A percentile compares a stretch with the other conserved stretches of the same genome.
Evolutionary conservation across 2,888 invertebrate species (phyloP).

Genomic region (Fabriciana adippe): DNA sequence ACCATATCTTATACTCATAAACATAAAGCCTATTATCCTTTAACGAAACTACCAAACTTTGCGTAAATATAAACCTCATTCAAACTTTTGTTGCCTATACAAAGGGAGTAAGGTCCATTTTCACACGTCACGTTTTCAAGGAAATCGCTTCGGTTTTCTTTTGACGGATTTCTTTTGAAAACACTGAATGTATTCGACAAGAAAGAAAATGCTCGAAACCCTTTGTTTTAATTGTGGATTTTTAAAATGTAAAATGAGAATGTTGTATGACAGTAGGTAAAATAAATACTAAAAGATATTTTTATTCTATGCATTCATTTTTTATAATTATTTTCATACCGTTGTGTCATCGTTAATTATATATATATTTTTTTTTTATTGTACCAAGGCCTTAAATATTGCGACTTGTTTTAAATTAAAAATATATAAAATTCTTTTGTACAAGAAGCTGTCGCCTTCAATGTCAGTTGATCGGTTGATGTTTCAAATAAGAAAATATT

Average conservation of each 20-base stretch:
- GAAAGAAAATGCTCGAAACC: conserved; percentile 45
- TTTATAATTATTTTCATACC: not conserved
- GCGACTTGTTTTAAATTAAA: no score
- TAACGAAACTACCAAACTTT: conserved; percentile 36
- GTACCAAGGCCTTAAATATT: no score
- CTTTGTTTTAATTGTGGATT: conserved; percentile 42
- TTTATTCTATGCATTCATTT: conserved; percentile 4
- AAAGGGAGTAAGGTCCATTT: conserved; percentile 35
- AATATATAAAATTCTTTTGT: no score
- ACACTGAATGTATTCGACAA: conserved; percentile 48
- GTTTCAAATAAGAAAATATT: no score
- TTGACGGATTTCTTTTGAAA: conserved; percentile 56
- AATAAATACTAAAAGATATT: not conserved
- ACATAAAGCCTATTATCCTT: conserved; percentile 49
- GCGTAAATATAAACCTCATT: conserved; percentile 38
- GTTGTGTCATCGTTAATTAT: not conserved
- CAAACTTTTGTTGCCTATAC: conserved; percentile 29
- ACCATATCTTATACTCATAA: conserved; percentile 42
- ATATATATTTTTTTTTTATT: no score
- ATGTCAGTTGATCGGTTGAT: no score
- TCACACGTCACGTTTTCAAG: conserved; percentile 27
- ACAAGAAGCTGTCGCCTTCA: no score
- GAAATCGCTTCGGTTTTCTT: conserved; percentile 52
- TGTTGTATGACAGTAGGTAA: conserved; percentile 21
- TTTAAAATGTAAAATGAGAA: conserved; percentile 24